A percentile compares a stretch with the other conserved stretches of the same genome.
Conservation (phyloP, 2,888 invertebrate species). For the Scaptomyza polygonia region DNA sequence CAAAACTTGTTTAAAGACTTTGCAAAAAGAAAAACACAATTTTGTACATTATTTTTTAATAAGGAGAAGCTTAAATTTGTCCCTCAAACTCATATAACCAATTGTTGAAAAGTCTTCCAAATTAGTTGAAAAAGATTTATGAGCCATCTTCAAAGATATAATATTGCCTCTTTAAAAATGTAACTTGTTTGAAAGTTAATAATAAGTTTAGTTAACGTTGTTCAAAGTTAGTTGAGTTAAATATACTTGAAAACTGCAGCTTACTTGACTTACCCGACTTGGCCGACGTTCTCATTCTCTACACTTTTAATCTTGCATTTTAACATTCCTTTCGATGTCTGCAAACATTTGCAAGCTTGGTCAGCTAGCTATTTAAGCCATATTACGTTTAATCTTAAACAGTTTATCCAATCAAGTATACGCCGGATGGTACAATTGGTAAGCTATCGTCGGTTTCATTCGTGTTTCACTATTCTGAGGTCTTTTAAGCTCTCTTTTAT, state of each 20-base stretch:
- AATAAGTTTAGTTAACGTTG: conserved; percentile 2
- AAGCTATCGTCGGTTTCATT: conserved; percentile 23
- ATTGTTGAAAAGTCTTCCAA: not conserved
- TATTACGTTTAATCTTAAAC: conserved; percentile 57
- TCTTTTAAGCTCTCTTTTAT: conserved; percentile 2
- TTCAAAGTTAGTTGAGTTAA: conserved; percentile 1
- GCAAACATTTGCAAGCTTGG: conserved; percentile 14
- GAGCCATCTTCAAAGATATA: not conserved
- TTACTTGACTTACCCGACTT: not conserved
- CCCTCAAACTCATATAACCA: too few species aligned
- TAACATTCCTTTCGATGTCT: not conserved
- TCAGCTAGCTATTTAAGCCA: conserved; percentile 35
- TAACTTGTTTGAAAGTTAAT: not conserved
- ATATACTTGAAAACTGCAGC: conserved; percentile 1
- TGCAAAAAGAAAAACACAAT: too few species aligned
- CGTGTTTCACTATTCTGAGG: conserved; percentile 15
- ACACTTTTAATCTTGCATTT: not conserved
- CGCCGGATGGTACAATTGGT: conserved; percentile 46
- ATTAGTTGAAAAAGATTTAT: not conserved
- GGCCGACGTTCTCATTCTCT: not conserved
- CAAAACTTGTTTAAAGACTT: too few species aligned
- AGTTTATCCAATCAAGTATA: conserved; percentile 68
- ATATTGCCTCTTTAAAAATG: not conserved
- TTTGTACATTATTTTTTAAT: not conserved
- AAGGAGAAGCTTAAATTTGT: not conserved